These are phyloP conservation scores for Caenorhabditis sp. DNA, from an alignment of 2,888 invertebrate genomes.

Conservation along the genomic window DNA sequence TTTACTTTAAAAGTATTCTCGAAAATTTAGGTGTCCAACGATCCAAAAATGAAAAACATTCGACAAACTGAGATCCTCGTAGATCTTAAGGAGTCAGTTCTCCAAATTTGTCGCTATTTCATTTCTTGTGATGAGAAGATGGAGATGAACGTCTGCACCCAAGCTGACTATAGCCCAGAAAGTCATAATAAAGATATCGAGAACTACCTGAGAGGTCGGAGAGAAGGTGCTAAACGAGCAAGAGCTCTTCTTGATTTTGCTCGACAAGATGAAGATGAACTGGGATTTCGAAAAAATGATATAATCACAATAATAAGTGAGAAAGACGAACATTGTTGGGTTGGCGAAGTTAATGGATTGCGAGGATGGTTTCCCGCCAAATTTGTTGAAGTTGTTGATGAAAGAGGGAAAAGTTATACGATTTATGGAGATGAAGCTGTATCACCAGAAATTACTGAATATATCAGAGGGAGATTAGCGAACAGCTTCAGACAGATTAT, in stretches of 20 bases:
- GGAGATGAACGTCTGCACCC: constrained; percentile 71
- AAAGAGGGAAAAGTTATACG: constrained; percentile 81
- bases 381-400: constrained; percentile 82
- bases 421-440: constrained; percentile 90
- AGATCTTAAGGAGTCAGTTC: constrained; percentile 93
- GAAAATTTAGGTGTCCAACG: constrained; percentile 41
- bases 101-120: constrained; percentile 92
- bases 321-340: constrained; percentile 76
- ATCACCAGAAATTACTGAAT: constrained; percentile 92
- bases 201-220: constrained; percentile 89
- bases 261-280: constrained; percentile 85
- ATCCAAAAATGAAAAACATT: constrained; percentile 85
- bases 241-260: constrained; percentile 93
- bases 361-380: constrained; percentile 76
- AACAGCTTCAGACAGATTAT: constrained; percentile 61
- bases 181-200: constrained; percentile 93
- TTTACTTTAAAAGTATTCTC: not conserved
- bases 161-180: constrained; percentile 92
- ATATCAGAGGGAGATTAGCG: constrained; percentile 81
- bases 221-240: constrained; percentile 86
- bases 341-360: constrained; percentile 75
- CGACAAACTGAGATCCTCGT: constrained; percentile 96
- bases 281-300: constrained; percentile 96
- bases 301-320: constrained; percentile 85
- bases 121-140: constrained; percentile 87